These are phyloP conservation scores for Anoura caudifer DNA, from an alignment of 2,113 vertebrate species.

Conservation along the genomic window DNA sequence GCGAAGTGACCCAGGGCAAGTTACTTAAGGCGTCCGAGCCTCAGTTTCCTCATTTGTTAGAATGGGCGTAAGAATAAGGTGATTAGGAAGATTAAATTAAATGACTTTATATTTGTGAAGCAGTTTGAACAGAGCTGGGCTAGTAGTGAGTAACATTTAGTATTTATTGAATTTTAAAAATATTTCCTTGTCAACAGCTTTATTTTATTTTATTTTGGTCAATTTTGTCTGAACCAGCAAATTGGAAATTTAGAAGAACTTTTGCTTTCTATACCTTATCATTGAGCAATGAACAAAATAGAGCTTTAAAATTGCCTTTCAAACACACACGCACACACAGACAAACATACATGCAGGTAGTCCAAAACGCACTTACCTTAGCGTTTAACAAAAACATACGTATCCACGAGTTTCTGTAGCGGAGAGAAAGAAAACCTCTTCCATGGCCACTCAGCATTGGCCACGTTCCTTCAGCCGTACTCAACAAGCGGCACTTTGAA, in stretches of 20 bases:
- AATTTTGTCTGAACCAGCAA: constrained; percentile 16
- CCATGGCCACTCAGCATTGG: background rate
- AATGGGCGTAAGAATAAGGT: background rate
- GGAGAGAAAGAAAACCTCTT: background rate
- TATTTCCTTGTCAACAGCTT: background rate
- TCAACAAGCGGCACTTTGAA: background rate
- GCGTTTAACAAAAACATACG: background rate
- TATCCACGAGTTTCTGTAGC: background rate
- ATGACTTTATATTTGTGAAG: background rate
- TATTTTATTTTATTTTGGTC: background rate
- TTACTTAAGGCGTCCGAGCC: background rate
- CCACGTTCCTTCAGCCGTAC: background rate
- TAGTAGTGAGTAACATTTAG: background rate
- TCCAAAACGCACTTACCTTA: background rate
- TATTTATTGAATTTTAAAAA: constrained; percentile 5
- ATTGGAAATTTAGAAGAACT: background rate
- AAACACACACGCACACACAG: background rate
- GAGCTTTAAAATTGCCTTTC: background rate
- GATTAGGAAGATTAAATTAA: background rate
- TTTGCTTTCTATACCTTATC: constrained; percentile 44
- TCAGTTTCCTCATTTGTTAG: background rate
- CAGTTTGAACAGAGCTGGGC: background rate
- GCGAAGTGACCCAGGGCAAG: background rate
- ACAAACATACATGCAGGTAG: accelerated
- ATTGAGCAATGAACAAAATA: background rate